Percentiles rank a stretch among this genome's conserved stretches.
phyloP scores from a whole-genome alignment of 2,797 vertebrate genomes.

The Bufotes viridis region DNA sequence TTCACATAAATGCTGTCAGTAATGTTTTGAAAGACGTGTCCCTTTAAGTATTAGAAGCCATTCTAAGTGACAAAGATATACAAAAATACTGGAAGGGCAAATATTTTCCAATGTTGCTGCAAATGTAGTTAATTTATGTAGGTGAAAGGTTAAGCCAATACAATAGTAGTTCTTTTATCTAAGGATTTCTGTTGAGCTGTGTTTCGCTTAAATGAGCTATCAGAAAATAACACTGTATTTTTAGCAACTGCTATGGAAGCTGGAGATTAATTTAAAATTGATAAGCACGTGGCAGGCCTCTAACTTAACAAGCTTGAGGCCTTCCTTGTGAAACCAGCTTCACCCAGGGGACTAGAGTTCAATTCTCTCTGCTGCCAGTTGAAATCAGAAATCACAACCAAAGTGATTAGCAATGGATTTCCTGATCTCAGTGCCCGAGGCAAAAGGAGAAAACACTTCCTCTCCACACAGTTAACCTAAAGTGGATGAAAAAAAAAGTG shows the following conservation, averaged over 20 bases:
- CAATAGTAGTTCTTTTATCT: constrained; percentile 27
- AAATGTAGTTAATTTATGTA: not conserved
- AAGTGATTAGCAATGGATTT: constrained; percentile 81
- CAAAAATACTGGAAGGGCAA: not conserved
- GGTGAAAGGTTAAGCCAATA: not conserved
- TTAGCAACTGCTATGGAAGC: constrained; percentile 77
- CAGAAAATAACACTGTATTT: constrained; percentile 75
- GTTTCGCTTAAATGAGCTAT: constrained; percentile 68
- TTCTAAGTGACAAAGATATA: not conserved
- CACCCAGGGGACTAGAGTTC: constrained; percentile 75
- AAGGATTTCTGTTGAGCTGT: constrained; percentile 18
- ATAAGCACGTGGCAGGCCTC: constrained; percentile 74
- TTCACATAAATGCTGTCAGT: too few relatives aligned
- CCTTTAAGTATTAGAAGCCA: not conserved
- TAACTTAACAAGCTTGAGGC: constrained; percentile 78
- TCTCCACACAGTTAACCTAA: constrained; percentile 68
- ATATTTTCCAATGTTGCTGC: not conserved
- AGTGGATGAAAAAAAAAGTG: constrained; percentile 61
- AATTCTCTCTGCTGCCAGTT: constrained; percentile 80
- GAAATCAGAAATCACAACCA: constrained; percentile 83
- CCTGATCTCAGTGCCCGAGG: constrained; percentile 74
- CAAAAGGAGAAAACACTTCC: constrained; percentile 64
- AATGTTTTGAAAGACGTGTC: too few relatives aligned
- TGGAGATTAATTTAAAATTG: constrained; percentile 81
- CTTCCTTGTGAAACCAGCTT: constrained; percentile 72